Evolutionary conservation across 2,113 vertebrate genomes (phyloP).

Genomic region (Indri indri): DNA sequence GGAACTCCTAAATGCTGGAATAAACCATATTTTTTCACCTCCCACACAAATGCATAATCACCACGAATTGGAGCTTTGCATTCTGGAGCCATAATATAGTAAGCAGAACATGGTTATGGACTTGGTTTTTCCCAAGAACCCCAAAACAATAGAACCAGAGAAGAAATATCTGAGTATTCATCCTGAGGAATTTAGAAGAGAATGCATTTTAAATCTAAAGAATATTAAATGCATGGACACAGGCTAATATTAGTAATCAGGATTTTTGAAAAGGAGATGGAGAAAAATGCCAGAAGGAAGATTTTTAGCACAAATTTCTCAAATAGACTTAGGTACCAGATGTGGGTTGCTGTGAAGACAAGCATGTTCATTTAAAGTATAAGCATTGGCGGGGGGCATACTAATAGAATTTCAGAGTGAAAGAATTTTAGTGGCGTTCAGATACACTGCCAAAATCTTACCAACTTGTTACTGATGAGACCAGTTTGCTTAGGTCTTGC

Average conservation of each 20-base stretch:
- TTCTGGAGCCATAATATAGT: background rate
- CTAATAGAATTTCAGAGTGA: background rate
- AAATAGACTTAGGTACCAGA: background rate
- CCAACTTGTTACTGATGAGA: background rate
- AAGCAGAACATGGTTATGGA: too few species aligned
- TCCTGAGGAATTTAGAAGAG: background rate
- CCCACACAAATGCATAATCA: background rate
- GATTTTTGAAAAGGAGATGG: background rate
- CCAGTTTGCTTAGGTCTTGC: background rate
- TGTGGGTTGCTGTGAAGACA: background rate
- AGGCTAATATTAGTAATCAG: background rate
- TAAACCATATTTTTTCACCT: background rate
- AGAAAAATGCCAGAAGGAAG: background rate
- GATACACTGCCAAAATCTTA: background rate
- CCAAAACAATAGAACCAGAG: background rate
- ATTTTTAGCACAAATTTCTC: background rate
- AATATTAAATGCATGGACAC: background rate
- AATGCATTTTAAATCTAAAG: background rate
- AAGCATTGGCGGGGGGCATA: background rate
- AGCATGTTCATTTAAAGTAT: background rate
- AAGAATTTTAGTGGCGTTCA: background rate
- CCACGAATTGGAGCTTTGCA: background rate
- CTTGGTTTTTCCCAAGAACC: background rate
- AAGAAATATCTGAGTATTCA: background rate
- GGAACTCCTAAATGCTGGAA: background rate